Evolutionary conservation across 1,140 invertebrate species (phyloP).

Genomic region (Trichonephila clavipes): DNA sequence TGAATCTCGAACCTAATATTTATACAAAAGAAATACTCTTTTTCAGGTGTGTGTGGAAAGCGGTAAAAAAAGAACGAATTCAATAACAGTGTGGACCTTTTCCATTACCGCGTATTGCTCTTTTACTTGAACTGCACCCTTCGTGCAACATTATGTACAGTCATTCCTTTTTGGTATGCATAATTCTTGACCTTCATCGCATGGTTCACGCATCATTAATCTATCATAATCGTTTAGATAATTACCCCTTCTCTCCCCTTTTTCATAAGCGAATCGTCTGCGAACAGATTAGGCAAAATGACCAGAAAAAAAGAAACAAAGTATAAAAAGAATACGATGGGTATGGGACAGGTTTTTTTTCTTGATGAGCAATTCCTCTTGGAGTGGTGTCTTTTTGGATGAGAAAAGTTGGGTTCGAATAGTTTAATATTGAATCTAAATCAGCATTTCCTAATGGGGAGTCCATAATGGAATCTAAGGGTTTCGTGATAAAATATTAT

Average conservation of each 20-base stretch:
- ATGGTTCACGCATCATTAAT: slow-evolving; percentile 49
- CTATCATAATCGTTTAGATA: slow-evolving; percentile 52
- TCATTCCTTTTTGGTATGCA: neutral
- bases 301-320: neutral
- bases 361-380: neutral
- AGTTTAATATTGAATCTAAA: no score
- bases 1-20: neutral
- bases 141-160: no score
- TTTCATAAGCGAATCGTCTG: neutral
- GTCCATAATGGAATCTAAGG: no score
- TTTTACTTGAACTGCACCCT: neutral
- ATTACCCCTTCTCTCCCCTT: slow-evolving; percentile 45
- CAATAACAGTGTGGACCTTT: no score
- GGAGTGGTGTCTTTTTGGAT: no score
- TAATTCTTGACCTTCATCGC: slow-evolving; percentile 24
- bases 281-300: neutral
- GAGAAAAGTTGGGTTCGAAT: no score
- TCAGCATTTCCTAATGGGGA: no score
- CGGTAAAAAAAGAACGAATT: neutral
- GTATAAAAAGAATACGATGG: neutral
- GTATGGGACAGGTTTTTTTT: neutral
- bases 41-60: neutral
- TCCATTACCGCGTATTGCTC: neutral
- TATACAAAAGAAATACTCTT: neutral
- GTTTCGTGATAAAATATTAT: no score